Conservation (phyloP, 2,888 invertebrate species). For the Drosophila prolongata region DNA sequence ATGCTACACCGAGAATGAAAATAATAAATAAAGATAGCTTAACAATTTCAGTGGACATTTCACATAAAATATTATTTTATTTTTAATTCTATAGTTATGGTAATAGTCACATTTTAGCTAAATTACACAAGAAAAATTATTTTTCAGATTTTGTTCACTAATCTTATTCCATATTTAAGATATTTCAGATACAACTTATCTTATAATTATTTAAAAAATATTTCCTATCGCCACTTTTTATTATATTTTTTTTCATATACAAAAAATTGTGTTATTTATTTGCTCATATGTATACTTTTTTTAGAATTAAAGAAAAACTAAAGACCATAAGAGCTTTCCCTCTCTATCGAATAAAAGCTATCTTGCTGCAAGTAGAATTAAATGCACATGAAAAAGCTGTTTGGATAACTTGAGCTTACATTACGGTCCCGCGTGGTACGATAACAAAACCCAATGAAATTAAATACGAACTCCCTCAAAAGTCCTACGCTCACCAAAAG, state of each 20-base stretch:
- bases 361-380: slow-evolving; percentile 35
- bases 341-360: slow-evolving; percentile 46
- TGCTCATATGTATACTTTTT: not conserved
- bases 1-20: slow-evolving; percentile 30
- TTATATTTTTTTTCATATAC: too few species aligned
- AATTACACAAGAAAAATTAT: too few species aligned
- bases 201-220: too few species aligned
- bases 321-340: slow-evolving; percentile 1
- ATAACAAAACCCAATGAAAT: slow-evolving; percentile 26
- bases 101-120: too few species aligned
- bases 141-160: too few species aligned
- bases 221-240: not conserved
- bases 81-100: too few species aligned
- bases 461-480: not conserved
- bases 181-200: too few species aligned
- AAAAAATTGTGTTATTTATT: too few species aligned
- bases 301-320: slow-evolving; percentile 12
- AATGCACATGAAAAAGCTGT: slow-evolving; percentile 47
- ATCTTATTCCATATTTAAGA: too few species aligned
- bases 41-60: too few species aligned
- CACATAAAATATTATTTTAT: too few species aligned
- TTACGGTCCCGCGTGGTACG: slow-evolving; percentile 26
- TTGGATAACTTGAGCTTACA: slow-evolving; percentile 63
- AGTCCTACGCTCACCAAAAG: not conserved
- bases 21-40: not conserved